Evolutionary conservation across 2,113 vertebrate genomes (phyloP).

Genomic region (Salvelinus namaycush): DNA sequence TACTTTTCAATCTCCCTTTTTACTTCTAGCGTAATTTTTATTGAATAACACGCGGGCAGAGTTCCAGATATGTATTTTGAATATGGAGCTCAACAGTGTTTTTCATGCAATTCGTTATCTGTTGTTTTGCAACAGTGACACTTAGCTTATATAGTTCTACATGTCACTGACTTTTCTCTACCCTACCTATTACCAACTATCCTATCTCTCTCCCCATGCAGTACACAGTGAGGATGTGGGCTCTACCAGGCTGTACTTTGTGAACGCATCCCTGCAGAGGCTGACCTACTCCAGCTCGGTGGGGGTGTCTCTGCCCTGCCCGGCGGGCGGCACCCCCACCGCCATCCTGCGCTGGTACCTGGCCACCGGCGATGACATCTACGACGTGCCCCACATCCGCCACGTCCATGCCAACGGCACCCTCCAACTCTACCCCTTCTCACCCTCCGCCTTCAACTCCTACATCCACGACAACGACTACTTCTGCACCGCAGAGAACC

Average conservation of each 20-base stretch:
- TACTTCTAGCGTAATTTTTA: too few species aligned
- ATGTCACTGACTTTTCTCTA: background rate
- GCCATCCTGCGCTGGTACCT: conserved; percentile 98
- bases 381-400: conserved; percentile 98
- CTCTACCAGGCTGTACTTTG: conserved; percentile 98
- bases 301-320: conserved; percentile 96
- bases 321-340: conserved; percentile 94
- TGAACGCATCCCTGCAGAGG: conserved; percentile 97
- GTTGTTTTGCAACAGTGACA: background rate
- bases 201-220: conserved; percentile 62
- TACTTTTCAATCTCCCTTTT: background rate
- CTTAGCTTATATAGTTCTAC: background rate
- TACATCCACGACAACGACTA: conserved; percentile 99
- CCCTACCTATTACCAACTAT: conserved; percentile 33
- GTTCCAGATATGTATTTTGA: background rate
- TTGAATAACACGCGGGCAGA: background rate
- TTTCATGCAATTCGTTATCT: background rate
- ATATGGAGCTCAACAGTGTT: background rate
- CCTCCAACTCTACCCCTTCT: conserved; percentile 97
- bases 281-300: conserved; percentile 98
- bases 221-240: conserved; percentile 93
- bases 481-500: conserved; percentile 98
- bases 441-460: conserved; percentile 98
- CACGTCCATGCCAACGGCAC: conserved; percentile 98
- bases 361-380: conserved; percentile 98